These are phyloP conservation scores for Galaxea fascicularis DNA, from an alignment of 92 coral and sea anemone genomes.

Conservation along the genomic window DNA sequence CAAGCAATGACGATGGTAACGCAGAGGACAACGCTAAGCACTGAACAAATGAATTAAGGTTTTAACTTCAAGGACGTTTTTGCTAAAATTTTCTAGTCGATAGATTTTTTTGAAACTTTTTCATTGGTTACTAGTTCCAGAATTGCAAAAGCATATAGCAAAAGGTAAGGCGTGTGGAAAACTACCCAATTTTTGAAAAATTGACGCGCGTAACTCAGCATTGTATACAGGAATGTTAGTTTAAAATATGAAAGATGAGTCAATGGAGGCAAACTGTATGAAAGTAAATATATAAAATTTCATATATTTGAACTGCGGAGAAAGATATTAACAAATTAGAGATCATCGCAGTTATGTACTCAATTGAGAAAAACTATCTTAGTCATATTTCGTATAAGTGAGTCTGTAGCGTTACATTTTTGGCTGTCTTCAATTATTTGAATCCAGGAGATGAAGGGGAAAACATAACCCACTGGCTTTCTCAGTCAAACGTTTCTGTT, in stretches of 20 bases:
- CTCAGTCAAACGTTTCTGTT: neutral
- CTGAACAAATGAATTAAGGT: too few species aligned
- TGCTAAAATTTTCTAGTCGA: constrained; percentile 13
- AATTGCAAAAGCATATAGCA: neutral
- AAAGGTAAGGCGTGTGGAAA: neutral
- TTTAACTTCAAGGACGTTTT: neutral
- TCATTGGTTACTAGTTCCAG: constrained; percentile 2
- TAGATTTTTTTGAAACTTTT: neutral
- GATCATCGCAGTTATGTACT: neutral
- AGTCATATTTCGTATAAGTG: constrained; percentile 9
- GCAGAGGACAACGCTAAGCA: too few species aligned
- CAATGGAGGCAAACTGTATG: neutral
- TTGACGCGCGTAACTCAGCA: constrained; percentile 13
- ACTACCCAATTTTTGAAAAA: neutral
- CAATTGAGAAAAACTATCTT: constrained; percentile 8
- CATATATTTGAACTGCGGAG: too few species aligned
- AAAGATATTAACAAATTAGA: neutral
- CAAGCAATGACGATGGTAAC: too few species aligned
- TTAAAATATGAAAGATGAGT: neutral
- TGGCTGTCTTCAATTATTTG: constrained; percentile 44
- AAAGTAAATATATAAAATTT: neutral
- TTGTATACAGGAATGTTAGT: constrained; percentile 1
- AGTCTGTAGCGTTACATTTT: constrained; percentile 17
- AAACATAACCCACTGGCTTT: constrained; percentile 33
- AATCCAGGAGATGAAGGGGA: constrained; percentile 52